phyloP scores from a whole-genome alignment of 2,113 vertebrate species.

The Peromyscus maniculatus region DNA sequence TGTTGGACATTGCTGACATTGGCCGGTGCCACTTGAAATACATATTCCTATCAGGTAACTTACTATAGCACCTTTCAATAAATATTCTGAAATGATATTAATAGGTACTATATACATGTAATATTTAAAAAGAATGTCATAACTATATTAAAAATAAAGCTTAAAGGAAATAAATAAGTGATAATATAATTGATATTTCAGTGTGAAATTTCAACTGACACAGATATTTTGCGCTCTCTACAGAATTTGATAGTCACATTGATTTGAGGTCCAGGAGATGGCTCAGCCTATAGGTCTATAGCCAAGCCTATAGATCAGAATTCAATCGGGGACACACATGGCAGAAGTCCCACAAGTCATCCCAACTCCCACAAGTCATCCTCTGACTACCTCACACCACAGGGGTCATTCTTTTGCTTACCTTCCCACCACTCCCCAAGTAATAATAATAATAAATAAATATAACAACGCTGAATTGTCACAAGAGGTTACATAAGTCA shows the following conservation, averaged over 20 bases:
- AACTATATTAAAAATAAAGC: slow-evolving; percentile 10
- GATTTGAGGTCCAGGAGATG: not conserved
- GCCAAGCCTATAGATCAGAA: not conserved
- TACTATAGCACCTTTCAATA: not conserved
- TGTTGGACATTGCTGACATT: not conserved
- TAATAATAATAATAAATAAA: not conserved
- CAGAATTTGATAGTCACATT: not conserved
- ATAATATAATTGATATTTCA: not conserved
- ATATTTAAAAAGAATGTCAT: not conserved
- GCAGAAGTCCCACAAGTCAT: not conserved
- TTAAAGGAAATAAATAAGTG: not conserved
- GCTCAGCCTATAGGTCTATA: not conserved
- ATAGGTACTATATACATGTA: not conserved
- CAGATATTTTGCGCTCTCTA: not conserved
- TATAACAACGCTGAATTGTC: not conserved
- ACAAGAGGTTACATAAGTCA: not conserved
- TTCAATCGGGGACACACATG: not conserved
- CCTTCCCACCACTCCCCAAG: not conserved
- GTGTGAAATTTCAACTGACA: not conserved
- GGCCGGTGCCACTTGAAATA: not conserved
- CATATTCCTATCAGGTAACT: not conserved
- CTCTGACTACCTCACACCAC: not conserved
- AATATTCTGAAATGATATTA: slow-evolving; percentile 9
- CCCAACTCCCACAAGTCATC: not conserved
- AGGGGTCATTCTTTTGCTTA: not conserved